phyloP scores from a whole-genome alignment of 2,113 vertebrate species.

The Ceyx melanurus region DNA sequence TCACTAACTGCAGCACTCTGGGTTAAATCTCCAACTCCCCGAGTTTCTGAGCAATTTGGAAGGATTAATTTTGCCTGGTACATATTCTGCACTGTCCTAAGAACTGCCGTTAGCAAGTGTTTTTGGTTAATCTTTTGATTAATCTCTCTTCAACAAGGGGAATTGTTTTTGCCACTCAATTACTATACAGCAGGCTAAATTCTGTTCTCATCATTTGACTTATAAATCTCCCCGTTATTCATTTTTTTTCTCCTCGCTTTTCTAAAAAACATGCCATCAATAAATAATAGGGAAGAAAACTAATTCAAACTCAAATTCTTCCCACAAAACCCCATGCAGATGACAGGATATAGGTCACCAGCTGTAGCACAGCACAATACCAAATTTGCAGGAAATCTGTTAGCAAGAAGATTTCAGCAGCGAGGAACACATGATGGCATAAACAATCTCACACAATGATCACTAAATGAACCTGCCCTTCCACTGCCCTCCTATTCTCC shows the following conservation, averaged over 20 bases:
- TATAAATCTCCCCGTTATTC: slow-evolving; percentile 24
- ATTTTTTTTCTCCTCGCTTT: not conserved
- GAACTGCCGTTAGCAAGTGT: not conserved
- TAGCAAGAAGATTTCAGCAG: slow-evolving; percentile 20
- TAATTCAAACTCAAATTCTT: slow-evolving; percentile 45
- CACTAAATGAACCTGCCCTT: slow-evolving; percentile 56
- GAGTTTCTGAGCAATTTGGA: slow-evolving; percentile 56
- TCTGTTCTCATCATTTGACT: slow-evolving; percentile 31
- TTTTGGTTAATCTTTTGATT: slow-evolving; percentile 63
- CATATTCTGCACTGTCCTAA: slow-evolving; percentile 9
- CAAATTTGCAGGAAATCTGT: slow-evolving; percentile 44
- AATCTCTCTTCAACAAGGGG: slow-evolving; percentile 52
- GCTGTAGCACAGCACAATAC: slow-evolving; percentile 33
- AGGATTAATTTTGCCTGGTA: slow-evolving; percentile 53
- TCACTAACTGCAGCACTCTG: not conserved
- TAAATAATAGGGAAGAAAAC: slow-evolving; percentile 43
- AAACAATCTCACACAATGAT: slow-evolving; percentile 56
- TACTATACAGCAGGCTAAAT: slow-evolving; percentile 40
- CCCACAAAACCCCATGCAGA: slow-evolving; percentile 31
- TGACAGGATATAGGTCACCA: slow-evolving; percentile 65
- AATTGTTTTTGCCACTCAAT: slow-evolving; percentile 60
- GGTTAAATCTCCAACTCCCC: slow-evolving; percentile 16
- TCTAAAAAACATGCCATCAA: slow-evolving; percentile 42
- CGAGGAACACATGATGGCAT: slow-evolving; percentile 26
- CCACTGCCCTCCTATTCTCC: slow-evolving; percentile 39